phyloP scores from a whole-genome alignment of 2,888 invertebrate species.

The Buathra laborator region DNA sequence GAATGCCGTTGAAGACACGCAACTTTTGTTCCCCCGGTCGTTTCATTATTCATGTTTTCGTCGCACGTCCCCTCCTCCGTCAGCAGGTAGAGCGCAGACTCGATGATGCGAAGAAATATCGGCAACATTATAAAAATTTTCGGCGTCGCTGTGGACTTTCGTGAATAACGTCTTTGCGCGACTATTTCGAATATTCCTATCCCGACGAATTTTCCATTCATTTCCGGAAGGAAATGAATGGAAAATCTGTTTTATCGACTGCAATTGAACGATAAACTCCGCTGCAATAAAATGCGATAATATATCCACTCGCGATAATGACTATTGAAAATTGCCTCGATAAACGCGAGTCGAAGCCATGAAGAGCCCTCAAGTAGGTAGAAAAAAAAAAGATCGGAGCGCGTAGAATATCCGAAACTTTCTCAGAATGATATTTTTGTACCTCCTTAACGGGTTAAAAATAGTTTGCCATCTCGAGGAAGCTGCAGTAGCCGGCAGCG shows the following conservation, averaged over 20 bases:
- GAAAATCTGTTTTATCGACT: too few relatives aligned
- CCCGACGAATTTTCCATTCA: too few relatives aligned
- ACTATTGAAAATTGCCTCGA: conserved; percentile 29
- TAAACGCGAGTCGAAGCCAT: not conserved
- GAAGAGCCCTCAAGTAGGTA: conserved; percentile 22
- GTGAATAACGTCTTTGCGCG: too few relatives aligned
- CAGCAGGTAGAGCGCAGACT: not conserved
- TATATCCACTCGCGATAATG: not conserved
- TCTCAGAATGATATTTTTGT: conserved; percentile 62
- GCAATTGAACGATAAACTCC: too few relatives aligned
- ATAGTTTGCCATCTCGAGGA: conserved; percentile 43
- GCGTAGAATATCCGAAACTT: conserved; percentile 40
- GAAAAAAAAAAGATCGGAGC: not conserved
- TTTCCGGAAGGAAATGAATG: too few relatives aligned
- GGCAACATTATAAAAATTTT: not conserved
- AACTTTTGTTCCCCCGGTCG: not conserved
- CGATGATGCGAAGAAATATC: not conserved
- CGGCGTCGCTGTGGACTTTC: too few relatives aligned
- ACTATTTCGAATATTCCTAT: too few relatives aligned
- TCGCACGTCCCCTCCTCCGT: not conserved
- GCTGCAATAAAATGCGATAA: too few relatives aligned
- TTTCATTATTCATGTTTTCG: not conserved
- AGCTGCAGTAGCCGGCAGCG: conserved; percentile 32
- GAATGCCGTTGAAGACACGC: not conserved
- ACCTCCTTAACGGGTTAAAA: conserved; percentile 56